Evolutionary conservation across 2,888 invertebrate genomes (phyloP), one percentile per base, ranked within the genome.

Genomic region (Cheilosia vernalis): DNA sequence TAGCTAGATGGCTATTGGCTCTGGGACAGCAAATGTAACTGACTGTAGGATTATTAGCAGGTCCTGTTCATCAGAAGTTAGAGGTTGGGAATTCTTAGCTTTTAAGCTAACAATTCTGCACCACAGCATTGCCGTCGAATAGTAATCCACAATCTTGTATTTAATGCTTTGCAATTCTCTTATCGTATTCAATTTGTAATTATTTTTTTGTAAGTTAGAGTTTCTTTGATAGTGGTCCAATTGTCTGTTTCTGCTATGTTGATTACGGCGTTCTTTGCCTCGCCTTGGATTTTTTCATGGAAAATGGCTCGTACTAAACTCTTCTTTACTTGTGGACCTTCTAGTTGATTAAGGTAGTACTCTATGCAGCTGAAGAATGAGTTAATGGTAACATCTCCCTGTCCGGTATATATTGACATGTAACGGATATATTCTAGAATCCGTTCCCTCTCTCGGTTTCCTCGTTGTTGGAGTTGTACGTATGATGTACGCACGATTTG

Each of bases 211-310:
- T n/a, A n/a, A n/a, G n/a, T n/a, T n/a, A n/a, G n/a, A n/a, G 42
- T 42, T n/a, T 60, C 60, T 44, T 40, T 60, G 13, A 60, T 42
- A 24, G 42, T 60, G 4, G 15, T 60, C 60, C 60, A 77, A 33
- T 67, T 67, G 30, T 60, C 53, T 2, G 67, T 51, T 42, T 77
- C 19, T 21, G 40, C 53, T 5, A 67, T 55, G 33, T 78, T 58
- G 24, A 72, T 79, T 1, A 72, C 24, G 9, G 40, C 30, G 15
- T 47, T 56, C 9, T 78, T 78, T 17, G 78, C 70, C 33, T 78
- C 56, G 6, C 70, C 70, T 55, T 78, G 77, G 4, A 69, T 69
- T n/a, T 51, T 60, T 51, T 53, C 24, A 30, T 60, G 44, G 21
- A 27, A 67, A 6, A 77, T 24, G 6, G 55, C 30, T 30, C 42